Evolutionary conservation across 2,113 vertebrate species (phyloP).

Genomic region (Glaucomys volans): DNA sequence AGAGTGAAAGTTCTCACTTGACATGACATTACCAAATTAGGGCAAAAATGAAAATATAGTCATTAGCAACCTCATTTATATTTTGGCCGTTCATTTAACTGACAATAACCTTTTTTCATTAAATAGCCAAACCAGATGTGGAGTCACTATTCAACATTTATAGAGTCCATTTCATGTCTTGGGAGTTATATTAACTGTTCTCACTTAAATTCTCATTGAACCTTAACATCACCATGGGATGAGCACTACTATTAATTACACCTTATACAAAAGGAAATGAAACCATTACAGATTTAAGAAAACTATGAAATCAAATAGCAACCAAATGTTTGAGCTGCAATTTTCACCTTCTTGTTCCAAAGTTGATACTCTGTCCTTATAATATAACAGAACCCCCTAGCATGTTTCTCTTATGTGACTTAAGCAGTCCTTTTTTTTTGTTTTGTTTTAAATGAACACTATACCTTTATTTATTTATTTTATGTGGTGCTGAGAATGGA

Average conservation of each 20-base stretch:
- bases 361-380: neutral
- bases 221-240: neutral
- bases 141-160: neutral
- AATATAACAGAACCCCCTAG: neutral
- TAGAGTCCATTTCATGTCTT: neutral
- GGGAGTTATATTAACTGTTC: neutral
- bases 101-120: neutral
- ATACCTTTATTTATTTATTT: no score
- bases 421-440: neutral
- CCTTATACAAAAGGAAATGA: neutral
- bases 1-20: conserved; percentile 42
- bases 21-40: neutral
- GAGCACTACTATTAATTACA: neutral
- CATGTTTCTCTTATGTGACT: neutral
- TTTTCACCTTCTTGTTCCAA: conserved; percentile 27
- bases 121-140: neutral
- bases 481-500: no score
- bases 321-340: neutral
- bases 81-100: neutral
- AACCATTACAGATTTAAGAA: conserved; percentile 8
- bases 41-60: conserved; percentile 8
- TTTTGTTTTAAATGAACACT: no score
- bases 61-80: neutral
- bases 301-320: conserved; percentile 29
- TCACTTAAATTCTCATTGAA: conserved; percentile 40